Percentiles rank a stretch among this genome's conserved stretches.
phyloP scores from a whole-genome alignment of 2,797 vertebrate species.

The Malacoraja senta region DNA sequence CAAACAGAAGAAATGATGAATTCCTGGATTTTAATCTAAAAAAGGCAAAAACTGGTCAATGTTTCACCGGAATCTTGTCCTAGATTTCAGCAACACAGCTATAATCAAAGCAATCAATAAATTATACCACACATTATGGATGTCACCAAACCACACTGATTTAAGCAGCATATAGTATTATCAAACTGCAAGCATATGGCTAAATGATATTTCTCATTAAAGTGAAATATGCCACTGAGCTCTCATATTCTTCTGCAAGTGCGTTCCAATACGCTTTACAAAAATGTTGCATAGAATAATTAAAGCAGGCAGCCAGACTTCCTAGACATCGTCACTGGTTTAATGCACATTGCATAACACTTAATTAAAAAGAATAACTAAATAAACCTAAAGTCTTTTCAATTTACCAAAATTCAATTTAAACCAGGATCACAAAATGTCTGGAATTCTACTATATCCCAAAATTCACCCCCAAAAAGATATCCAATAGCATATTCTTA shows the following conservation, averaged over 20 bases:
- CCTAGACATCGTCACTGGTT: neutral
- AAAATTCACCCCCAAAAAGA: constrained; percentile 50
- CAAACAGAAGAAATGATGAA: constrained; percentile 22
- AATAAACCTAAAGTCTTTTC: neutral
- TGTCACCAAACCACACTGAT: constrained; percentile 8
- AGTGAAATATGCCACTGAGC: neutral
- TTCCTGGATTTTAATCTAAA: constrained; percentile 24
- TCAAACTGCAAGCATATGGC: constrained; percentile 37
- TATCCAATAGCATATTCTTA: constrained; percentile 55
- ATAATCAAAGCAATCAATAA: constrained; percentile 38
- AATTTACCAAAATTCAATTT: constrained; percentile 42
- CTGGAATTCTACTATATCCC: constrained; percentile 50
- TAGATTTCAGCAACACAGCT: constrained; percentile 17
- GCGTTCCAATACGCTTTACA: constrained; percentile 1
- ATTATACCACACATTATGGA: constrained; percentile 23
- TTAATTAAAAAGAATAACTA: constrained; percentile 23
- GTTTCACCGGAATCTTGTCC: neutral
- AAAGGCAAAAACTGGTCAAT: constrained; percentile 12
- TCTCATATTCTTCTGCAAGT: neutral
- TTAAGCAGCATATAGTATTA: constrained; percentile 1
- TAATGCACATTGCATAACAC: constrained; percentile 15
- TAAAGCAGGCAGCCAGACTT: neutral
- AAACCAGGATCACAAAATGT: constrained; percentile 47
- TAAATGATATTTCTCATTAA: constrained; percentile 24
- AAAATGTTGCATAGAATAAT: constrained; percentile 3